phyloP scores from a whole-genome alignment of 2,113 vertebrate species.

The Myodes glareolus region DNA sequence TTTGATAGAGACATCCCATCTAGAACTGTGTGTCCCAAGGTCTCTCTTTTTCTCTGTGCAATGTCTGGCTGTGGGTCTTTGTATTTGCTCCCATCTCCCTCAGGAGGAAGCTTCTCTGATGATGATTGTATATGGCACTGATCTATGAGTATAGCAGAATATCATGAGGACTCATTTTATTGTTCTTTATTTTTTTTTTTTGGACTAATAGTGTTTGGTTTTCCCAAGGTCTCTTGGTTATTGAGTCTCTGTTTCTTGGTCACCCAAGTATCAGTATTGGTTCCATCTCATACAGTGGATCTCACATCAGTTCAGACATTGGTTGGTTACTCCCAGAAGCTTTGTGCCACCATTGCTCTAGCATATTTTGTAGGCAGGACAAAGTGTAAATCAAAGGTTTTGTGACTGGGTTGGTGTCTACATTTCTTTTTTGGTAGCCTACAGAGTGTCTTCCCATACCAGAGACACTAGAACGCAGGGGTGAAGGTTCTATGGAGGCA shows the following conservation, averaged over 20 bases:
- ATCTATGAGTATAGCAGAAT: not conserved
- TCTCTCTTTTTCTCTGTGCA: not conserved
- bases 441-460: not conserved
- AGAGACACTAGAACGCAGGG: not conserved
- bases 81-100: not conserved
- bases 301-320: not conserved
- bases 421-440: not conserved
- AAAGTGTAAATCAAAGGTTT: not conserved
- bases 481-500: not conserved
- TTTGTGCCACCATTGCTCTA: not conserved
- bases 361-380: not conserved
- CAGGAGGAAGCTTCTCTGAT: not conserved
- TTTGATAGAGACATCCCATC: not conserved
- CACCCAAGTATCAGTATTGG: too few species aligned
- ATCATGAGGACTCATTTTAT: not conserved
- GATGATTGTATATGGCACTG: not conserved
- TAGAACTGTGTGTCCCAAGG: not conserved
- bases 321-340: not conserved
- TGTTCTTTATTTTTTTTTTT: too few species aligned
- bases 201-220: too few species aligned
- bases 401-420: not conserved
- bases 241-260: too few species aligned
- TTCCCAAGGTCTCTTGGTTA: too few species aligned
- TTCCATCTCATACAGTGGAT: too few species aligned
- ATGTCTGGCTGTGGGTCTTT: not conserved